phyloP scores from a whole-genome alignment of 2,797 vertebrate species.

The Pelobates cultripes region DNA sequence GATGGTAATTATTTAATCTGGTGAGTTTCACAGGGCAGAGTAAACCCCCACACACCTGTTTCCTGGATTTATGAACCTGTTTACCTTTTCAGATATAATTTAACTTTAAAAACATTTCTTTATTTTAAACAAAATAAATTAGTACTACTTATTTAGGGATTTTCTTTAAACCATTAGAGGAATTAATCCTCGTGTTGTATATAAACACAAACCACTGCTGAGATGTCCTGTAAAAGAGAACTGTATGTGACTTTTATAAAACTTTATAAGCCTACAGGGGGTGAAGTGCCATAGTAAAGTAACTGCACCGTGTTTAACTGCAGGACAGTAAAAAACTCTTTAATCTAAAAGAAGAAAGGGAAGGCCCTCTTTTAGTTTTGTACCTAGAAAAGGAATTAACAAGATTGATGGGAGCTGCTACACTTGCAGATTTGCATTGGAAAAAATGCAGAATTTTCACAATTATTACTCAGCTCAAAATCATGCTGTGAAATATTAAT shows the following conservation, averaged over 20 bases:
- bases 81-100: not conserved
- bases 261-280: constrained; percentile 34
- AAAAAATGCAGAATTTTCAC: not conserved
- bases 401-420: constrained; percentile 44
- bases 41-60: too few species aligned
- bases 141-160: too few species aligned
- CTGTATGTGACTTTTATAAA: constrained; percentile 39
- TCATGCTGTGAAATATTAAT: not conserved
- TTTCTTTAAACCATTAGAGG: not conserved
- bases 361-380: constrained; percentile 17
- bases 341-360: constrained; percentile 43
- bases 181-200: not conserved
- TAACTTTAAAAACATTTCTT: not conserved
- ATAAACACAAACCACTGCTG: constrained; percentile 6
- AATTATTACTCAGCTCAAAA: not conserved
- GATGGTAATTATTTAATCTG: too few species aligned
- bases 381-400: constrained; percentile 28
- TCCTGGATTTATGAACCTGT: too few species aligned
- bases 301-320: constrained; percentile 37
- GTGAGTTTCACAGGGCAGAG: too few species aligned
- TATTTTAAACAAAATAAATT: too few species aligned
- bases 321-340: constrained; percentile 45
- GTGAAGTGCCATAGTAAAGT: constrained; percentile 41
- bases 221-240: constrained; percentile 17
- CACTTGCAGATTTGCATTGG: not conserved